Conservation (phyloP, 2,888 invertebrate genomes). For the Mechanitis messenoides region DNA sequence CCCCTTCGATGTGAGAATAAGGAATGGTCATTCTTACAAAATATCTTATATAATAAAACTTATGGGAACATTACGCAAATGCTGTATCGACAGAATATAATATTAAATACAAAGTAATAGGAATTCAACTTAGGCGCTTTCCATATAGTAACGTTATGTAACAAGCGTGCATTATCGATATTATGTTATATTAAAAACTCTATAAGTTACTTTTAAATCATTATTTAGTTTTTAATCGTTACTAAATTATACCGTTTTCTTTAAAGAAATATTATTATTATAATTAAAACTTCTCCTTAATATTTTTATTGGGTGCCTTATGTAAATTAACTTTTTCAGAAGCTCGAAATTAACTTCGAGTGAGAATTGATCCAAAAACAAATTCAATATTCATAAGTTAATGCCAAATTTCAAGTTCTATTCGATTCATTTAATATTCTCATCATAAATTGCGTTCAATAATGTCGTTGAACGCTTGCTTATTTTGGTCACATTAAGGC, state of each 20-base stretch:
- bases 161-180: too few relatives aligned
- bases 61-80: too few relatives aligned
- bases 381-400: constrained; percentile 6
- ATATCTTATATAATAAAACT: too few relatives aligned
- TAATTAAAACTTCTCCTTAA: constrained; percentile 1
- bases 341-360: too few relatives aligned
- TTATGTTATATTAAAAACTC: background rate
- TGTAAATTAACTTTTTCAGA: background rate
- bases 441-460: constrained; percentile 26
- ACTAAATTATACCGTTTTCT: background rate
- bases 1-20: too few relatives aligned
- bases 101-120: too few relatives aligned
- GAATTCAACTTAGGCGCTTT: too few relatives aligned
- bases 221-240: background rate
- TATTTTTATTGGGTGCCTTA: constrained; percentile 1
- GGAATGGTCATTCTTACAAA: too few relatives aligned
- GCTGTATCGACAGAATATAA: too few relatives aligned
- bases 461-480: constrained; percentile 18
- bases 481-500: constrained; percentile 19
- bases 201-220: background rate
- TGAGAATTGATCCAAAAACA: background rate
- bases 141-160: too few relatives aligned
- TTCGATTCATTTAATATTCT: constrained; percentile 22
- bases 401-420: constrained; percentile 18
- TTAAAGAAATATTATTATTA: background rate